Base-by-base conservation (phyloP, 2,888 invertebrate genomes). In the Tineola bisselliella region DNA sequence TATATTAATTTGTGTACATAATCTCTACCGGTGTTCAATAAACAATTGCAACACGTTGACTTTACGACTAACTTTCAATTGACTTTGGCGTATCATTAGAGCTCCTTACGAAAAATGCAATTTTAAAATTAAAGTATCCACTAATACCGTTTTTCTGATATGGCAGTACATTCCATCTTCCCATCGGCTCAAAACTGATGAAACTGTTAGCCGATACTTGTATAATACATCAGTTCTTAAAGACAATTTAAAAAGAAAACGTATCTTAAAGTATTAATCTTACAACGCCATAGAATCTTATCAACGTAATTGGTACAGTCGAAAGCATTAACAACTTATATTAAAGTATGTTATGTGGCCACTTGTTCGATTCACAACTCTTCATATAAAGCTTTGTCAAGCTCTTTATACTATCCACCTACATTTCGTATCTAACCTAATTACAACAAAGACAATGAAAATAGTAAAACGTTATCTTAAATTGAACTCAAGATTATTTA, bases 281-380 rank as follows among this genome's bases (percentile, higher is more conserved):
- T 48, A 48, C 17, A 48, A 17, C 43, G 33, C 38, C 31, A 59
- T 59, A 48, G 48, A 48, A 48, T 48, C 60, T 58, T 33, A 58
- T 33, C 30, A 57, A 57, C 31, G 8, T 58, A 33, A 58, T 58
- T 58, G 58, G 58, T 58, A 58, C 58, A 31, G 33, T 58, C 33
- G 33, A 33, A 58, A 58, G 58, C 33, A 33, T 58, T 25, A 58
- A 17, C 33, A 58, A 25, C 58, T 33, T 31, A 58, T 58, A 33
- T 13, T 33, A 25, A 25, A 31, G 10, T 63, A 69, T 69, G 67
- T 77, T 81, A 81, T 73, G 76, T 84, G 86, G 86, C 84, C 84
- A 82, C 83, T 82, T 76, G 83, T 84, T 86, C 82, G 83, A 82
- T 86, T 86, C 86, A 87, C 87, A 87, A 86, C 86, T 79, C 87